Conservation (phyloP, 2,888 invertebrate species). For the Crioceris asparagi region DNA sequence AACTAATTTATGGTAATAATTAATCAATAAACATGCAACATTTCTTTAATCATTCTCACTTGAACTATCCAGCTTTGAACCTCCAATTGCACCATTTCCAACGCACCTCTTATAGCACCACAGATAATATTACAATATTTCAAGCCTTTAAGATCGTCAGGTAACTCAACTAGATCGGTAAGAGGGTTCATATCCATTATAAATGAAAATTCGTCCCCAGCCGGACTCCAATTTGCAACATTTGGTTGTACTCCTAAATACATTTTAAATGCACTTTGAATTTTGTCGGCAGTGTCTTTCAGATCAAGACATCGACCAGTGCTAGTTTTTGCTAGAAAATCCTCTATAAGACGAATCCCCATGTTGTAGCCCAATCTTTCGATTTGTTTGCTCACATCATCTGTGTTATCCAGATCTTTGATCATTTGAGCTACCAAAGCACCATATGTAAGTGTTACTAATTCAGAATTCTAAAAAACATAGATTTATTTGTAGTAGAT, state of each 20-base stretch:
- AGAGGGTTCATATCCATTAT: constrained; percentile 91
- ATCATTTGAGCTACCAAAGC: constrained; percentile 94
- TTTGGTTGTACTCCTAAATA: constrained; percentile 88
- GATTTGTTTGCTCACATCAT: constrained; percentile 95
- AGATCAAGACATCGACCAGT: constrained; percentile 89
- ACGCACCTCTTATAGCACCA: constrained; percentile 83
- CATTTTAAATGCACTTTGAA: constrained; percentile 71
- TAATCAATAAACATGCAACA: not conserved
- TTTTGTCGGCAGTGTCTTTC: constrained; percentile 93
- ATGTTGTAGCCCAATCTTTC: constrained; percentile 97
- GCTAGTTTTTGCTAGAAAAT: constrained; percentile 86
- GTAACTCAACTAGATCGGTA: constrained; percentile 94
- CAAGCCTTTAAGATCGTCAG: constrained; percentile 67
- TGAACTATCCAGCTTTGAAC: constrained; percentile 88
- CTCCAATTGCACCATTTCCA: constrained; percentile 98
- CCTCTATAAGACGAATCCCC: constrained; percentile 94
- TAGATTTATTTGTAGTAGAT: constrained; percentile 10
- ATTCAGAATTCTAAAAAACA: constrained; percentile 74
- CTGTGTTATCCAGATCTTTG: constrained; percentile 91
- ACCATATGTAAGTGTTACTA: constrained; percentile 95
- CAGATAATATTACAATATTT: constrained; percentile 90
- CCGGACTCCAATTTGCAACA: constrained; percentile 87
- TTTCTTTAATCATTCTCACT: constrained; percentile 17
- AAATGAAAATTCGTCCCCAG: constrained; percentile 93
- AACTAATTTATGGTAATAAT: not conserved